Base-by-base conservation (phyloP, 2,888 invertebrate genomes). In the Apodemia hepburni region DNA sequence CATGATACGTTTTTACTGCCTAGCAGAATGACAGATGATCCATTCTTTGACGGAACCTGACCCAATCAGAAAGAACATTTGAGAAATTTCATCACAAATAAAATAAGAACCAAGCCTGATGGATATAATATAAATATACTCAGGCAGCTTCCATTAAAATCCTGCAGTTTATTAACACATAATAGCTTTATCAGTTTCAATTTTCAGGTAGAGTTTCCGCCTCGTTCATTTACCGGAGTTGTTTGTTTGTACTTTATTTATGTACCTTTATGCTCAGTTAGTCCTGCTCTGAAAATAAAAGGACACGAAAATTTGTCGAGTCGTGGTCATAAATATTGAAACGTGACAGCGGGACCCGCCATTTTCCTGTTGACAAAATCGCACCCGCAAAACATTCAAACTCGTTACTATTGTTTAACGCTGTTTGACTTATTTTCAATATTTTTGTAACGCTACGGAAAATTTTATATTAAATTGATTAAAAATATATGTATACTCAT, bases 321-420 rank as follows among this genome's bases (percentile, higher is more conserved):
- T 83, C 79, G 77, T 69, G 80, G 77, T 82, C 84, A 83, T 89
- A 89, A 89, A 89, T 89, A 85, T 83, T 76, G 76, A 70, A 78
- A 80, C 78, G 80, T 79, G 87, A 87, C 88, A 78, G 80, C 76
- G 74, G 76, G 85, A 80, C 80, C 82, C 89, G 86, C 89, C 87
- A 87, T 89, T 89, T 88, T 86, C 85, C 85, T 89, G 89, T 89
- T 88, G 87, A 89, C 89, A 88, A 85, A 87, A 86, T 84, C 85
- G 82, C 80, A 77, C 81, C 82, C 83, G 78, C 84, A 84, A 87
- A 84, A 87, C 84, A 85, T 88, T 82, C 79, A 78, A 85, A 87
- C 82, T 87, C 85, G 83, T 84, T 82, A 79, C 83, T 86, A 38
- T 38, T 38, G 38, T 38, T 38, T 38, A 38, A 38, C 38, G 38